phyloP scores from a whole-genome alignment of 2,797 vertebrate species.

The Clarias platycephalus region DNA sequence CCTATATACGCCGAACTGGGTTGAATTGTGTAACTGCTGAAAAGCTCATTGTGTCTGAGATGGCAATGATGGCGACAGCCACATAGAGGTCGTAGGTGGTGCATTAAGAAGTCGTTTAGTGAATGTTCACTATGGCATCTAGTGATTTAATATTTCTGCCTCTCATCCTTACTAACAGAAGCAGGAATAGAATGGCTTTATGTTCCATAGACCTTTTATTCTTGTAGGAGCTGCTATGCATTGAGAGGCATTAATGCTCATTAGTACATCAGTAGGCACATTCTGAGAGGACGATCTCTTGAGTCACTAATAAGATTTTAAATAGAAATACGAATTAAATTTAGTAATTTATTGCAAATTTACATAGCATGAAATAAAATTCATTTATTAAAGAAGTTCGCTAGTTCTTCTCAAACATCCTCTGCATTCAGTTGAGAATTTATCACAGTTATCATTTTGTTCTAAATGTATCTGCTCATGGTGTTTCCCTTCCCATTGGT shows the following conservation, averaged over 20 bases:
- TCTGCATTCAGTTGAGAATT: background rate
- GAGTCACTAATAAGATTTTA: background rate
- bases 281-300: background rate
- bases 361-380: background rate
- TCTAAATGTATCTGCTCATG: background rate
- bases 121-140: background rate
- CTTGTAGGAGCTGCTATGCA: background rate
- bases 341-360: background rate
- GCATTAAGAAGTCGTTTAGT: background rate
- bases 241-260: background rate
- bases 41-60: constrained; percentile 19
- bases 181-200: constrained; percentile 12
- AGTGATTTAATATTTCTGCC: background rate
- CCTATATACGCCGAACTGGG: background rate
- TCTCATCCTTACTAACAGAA: constrained; percentile 5
- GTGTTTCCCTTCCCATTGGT: background rate
- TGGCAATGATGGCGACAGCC: constrained; percentile 31
- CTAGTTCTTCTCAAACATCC: background rate
- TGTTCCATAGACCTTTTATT: constrained; percentile 10
- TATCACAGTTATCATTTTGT: no score
- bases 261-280: background rate
- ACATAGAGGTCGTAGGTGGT: background rate
- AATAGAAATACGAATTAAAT: background rate
- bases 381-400: background rate
- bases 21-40: constrained; percentile 8